A percentile compares a stretch with the other conserved stretches of the same genome.
Evolutionary conservation across 2,113 vertebrate genomes (phyloP).

Genomic region (Hoplias malabaricus): DNA sequence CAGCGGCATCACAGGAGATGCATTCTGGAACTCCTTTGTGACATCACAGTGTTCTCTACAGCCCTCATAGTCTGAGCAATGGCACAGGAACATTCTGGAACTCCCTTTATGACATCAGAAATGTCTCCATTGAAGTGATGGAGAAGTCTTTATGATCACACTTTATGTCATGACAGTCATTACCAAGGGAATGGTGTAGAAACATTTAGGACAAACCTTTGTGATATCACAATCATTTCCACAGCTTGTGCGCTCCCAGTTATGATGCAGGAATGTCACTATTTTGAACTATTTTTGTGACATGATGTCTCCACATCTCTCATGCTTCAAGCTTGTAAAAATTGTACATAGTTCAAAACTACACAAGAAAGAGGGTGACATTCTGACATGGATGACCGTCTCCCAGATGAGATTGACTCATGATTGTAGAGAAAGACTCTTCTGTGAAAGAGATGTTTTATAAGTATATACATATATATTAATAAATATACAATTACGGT

Average conservation of each 20-base stretch:
- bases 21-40: not conserved
- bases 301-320: no score
- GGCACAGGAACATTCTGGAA: not conserved
- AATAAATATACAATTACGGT: slow-evolving; percentile 48
- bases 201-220: no score
- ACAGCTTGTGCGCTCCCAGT: not conserved
- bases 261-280: no score
- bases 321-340: slow-evolving; percentile 45
- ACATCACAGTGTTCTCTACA: not conserved
- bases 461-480: slow-evolving; percentile 44
- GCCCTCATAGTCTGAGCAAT: not conserved
- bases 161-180: no score
- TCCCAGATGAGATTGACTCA: slow-evolving; percentile 14
- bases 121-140: no score
- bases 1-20: not conserved
- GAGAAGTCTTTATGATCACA: no score
- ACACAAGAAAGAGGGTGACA: not conserved
- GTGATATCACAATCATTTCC: not conserved
- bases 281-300: no score
- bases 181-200: no score
- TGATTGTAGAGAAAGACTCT: slow-evolving; percentile 62
- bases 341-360: slow-evolving; percentile 51
- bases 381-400: slow-evolving; percentile 36
- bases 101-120: no score
- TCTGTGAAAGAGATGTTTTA: slow-evolving; percentile 75